Evolutionary conservation across 2,797 vertebrate genomes (phyloP).

Genomic region (Delichon dasypus): DNA sequence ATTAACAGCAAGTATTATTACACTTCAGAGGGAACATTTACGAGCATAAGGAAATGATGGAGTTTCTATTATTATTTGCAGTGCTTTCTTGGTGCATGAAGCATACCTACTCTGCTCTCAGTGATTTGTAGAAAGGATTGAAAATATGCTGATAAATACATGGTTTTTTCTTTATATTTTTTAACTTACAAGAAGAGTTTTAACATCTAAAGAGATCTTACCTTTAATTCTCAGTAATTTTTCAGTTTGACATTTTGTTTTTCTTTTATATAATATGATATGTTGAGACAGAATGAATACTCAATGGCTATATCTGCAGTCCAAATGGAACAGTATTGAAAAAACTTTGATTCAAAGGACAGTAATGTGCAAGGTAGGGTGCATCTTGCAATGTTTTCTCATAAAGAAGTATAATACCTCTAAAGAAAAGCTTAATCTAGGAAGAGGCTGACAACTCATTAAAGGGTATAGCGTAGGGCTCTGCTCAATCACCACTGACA

Average conservation of each 20-base stretch:
- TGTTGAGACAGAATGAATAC: not conserved
- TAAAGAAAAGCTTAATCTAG: not conserved
- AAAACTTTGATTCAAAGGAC: not conserved
- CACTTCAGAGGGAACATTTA: conserved; percentile 28
- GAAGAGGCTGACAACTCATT: not conserved
- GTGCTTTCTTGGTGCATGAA: not conserved
- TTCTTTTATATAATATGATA: not conserved
- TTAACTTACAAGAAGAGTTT: not conserved
- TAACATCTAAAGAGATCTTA: not conserved
- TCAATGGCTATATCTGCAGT: not conserved
- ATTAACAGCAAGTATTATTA: not conserved
- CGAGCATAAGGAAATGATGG: not conserved
- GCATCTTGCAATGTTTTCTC: not conserved
- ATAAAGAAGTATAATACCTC: not conserved
- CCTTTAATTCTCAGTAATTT: not conserved
- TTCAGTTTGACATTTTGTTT: not conserved
- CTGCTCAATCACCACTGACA: not conserved
- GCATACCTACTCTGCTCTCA: not conserved
- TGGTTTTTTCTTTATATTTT: not conserved
- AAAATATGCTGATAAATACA: not conserved
- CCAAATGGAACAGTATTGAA: not conserved
- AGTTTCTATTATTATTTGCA: not conserved
- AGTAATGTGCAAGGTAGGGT: not conserved
- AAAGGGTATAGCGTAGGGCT: accelerated
- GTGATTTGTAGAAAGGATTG: not conserved